Percentiles rank a stretch among this genome's conserved stretches.
phyloP scores from a whole-genome alignment of 2,797 vertebrate genomes.

The Austrolebias charrua region DNA sequence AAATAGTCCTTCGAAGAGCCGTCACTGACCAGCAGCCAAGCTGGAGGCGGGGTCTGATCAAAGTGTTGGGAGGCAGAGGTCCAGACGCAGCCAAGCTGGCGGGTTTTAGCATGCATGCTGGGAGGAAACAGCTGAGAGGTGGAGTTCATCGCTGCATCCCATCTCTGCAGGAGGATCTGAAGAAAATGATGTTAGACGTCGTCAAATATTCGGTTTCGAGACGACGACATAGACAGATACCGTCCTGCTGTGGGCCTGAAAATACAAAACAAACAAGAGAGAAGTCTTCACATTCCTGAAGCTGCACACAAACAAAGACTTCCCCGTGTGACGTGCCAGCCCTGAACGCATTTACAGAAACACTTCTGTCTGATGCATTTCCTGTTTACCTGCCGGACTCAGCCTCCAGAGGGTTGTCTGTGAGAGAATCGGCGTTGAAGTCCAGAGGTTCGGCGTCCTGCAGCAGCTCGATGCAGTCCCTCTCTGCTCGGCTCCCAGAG shows the following conservation, averaged over 20 bases:
- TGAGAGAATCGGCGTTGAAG: slow-evolving; percentile 87
- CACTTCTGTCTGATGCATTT: background rate
- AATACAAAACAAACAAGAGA: background rate
- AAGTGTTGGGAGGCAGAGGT: background rate
- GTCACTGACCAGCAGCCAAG: slow-evolving; percentile 14
- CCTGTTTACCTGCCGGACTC: slow-evolving; percentile 81
- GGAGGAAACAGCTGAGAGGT: background rate
- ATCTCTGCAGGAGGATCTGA: slow-evolving; percentile 23
- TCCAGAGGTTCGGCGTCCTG: slow-evolving; percentile 94
- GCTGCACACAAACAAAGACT: background rate
- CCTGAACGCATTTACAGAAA: too few species aligned
- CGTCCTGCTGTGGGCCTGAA: slow-evolving; percentile 88
- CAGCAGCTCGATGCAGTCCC: slow-evolving; percentile 91
- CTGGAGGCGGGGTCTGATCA: background rate
- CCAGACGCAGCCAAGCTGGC: slow-evolving; percentile 8
- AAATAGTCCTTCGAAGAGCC: slow-evolving; percentile 10
- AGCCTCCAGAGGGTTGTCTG: slow-evolving; percentile 84
- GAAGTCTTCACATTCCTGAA: background rate
- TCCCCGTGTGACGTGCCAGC: too few species aligned
- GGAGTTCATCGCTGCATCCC: background rate
- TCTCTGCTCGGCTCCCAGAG: slow-evolving; percentile 81
- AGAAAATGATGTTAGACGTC: slow-evolving; percentile 81
- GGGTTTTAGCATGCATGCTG: too few species aligned
- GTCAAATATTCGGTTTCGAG: slow-evolving; percentile 91
- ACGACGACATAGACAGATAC: slow-evolving; percentile 98